Evolutionary conservation across 2,113 vertebrate species (phyloP).

Genomic region (Rhadina sibilatrix): DNA sequence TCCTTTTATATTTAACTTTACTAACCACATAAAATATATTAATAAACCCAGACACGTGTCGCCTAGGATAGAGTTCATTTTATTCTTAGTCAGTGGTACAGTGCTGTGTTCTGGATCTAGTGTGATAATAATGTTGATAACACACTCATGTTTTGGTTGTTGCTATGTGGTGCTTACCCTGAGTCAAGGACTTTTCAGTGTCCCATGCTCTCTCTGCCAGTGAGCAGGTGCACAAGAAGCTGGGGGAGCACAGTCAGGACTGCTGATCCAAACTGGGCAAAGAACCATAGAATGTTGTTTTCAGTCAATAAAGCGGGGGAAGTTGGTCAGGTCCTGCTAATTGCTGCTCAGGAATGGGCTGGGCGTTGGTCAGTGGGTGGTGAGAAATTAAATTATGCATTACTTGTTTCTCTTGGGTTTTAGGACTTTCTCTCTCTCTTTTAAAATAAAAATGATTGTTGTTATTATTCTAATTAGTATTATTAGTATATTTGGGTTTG

Average conservation of each 20-base stretch:
- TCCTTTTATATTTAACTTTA: neutral
- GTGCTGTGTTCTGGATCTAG: neutral
- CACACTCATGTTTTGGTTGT: neutral
- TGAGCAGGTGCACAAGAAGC: neutral
- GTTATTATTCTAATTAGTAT: neutral
- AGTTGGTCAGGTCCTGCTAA: neutral
- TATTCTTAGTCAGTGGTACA: too few relatives aligned
- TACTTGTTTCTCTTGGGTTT: neutral
- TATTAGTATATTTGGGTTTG: neutral
- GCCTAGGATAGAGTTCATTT: neutral
- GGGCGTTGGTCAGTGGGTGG: neutral
- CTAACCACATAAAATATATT: neutral
- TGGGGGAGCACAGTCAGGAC: neutral
- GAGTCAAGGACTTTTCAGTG: neutral
- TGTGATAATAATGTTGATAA: neutral
- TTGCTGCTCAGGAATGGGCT: neutral
- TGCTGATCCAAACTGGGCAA: neutral
- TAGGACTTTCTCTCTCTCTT: neutral
- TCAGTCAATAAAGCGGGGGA: neutral
- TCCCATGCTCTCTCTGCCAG: neutral
- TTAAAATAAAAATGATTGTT: neutral
- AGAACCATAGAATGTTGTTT: neutral
- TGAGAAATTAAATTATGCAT: neutral
- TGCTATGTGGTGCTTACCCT: neutral
- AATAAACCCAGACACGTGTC: neutral